Percentiles rank a stretch among this genome's conserved stretches.
Conservation (phyloP, 2,888 invertebrate species). For the Nomada fucata region DNA sequence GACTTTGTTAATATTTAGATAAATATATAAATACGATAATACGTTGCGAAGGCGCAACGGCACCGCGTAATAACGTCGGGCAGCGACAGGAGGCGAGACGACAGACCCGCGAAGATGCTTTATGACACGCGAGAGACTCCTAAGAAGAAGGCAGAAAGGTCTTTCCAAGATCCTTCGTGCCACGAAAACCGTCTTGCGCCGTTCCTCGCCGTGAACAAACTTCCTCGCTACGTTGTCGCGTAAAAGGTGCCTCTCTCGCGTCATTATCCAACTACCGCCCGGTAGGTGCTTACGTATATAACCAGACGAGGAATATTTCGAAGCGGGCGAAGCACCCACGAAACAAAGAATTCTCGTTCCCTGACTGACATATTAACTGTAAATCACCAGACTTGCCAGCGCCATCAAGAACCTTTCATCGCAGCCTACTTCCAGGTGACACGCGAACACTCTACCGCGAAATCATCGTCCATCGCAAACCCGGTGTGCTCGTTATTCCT, state of each 20-base stretch:
- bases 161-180: slow-evolving; percentile 75
- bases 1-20: too few species aligned
- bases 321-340: not conserved
- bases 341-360: not conserved
- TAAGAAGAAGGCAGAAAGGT: slow-evolving; percentile 53
- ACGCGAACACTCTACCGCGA: not conserved
- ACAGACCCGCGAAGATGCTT: slow-evolving; percentile 65
- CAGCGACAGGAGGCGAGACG: slow-evolving; percentile 61
- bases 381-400: not conserved
- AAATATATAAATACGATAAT: too few species aligned
- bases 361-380: not conserved
- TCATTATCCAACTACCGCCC: slow-evolving; percentile 17
- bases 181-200: slow-evolving; percentile 64
- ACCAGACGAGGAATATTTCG: slow-evolving; percentile 13
- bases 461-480: not conserved
- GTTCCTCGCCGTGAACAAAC: slow-evolving; percentile 41
- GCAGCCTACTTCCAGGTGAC: not conserved
- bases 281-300: slow-evolving; percentile 16
- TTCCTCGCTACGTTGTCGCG: slow-evolving; percentile 33
- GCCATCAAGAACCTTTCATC: not conserved
- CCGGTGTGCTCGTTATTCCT: slow-evolving; percentile 16
- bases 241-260: slow-evolving; percentile 47
- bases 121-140: slow-evolving; percentile 73
- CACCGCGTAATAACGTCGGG: slow-evolving; percentile 71
- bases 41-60: slow-evolving; percentile 31